These are phyloP conservation scores for Gasteruption jaculator DNA, from an alignment of 2,888 invertebrate genomes.

Conservation along the genomic window DNA sequence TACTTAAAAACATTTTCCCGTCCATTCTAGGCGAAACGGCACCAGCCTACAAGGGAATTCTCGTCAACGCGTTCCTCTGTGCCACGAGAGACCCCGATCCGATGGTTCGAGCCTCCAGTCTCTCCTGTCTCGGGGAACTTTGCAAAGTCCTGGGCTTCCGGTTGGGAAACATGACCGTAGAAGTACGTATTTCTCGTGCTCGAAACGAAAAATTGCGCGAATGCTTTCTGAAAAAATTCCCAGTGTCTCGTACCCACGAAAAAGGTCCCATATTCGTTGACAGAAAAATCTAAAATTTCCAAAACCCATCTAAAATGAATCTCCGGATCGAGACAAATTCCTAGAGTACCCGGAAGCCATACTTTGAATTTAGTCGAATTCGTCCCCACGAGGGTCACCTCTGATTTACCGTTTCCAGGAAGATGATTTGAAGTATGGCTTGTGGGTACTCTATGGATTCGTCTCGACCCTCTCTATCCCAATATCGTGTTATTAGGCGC, in stretches of 20 bases:
- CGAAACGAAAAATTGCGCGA: too few relatives aligned
- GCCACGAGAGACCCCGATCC: conserved; percentile 69
- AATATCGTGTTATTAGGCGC: too few relatives aligned
- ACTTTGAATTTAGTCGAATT: too few relatives aligned
- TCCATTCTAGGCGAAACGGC: conserved; percentile 63
- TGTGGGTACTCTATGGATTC: too few relatives aligned
- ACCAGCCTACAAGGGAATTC: conserved; percentile 62
- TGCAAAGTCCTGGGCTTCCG: conserved; percentile 71
- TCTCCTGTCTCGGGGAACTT: conserved; percentile 80
- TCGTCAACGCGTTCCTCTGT: conserved; percentile 69
- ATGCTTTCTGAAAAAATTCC: too few relatives aligned
- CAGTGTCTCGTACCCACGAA: background rate
- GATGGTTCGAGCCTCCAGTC: conserved; percentile 72
- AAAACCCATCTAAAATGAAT: conserved; percentile 2
- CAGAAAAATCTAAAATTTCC: too few relatives aligned
- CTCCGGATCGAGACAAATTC: too few relatives aligned
- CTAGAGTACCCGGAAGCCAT: too few relatives aligned
- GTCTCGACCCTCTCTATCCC: too few relatives aligned
- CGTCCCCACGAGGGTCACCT: too few relatives aligned
- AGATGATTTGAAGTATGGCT: too few relatives aligned
- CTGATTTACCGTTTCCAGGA: too few relatives aligned
- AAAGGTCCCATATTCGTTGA: background rate
- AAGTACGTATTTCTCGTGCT: conserved; percentile 62
- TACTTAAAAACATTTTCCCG: background rate
- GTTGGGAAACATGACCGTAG: conserved; percentile 67